Evolutionary conservation across 2,888 invertebrate genomes (phyloP).

Genomic region (Sipha maydis): DNA sequence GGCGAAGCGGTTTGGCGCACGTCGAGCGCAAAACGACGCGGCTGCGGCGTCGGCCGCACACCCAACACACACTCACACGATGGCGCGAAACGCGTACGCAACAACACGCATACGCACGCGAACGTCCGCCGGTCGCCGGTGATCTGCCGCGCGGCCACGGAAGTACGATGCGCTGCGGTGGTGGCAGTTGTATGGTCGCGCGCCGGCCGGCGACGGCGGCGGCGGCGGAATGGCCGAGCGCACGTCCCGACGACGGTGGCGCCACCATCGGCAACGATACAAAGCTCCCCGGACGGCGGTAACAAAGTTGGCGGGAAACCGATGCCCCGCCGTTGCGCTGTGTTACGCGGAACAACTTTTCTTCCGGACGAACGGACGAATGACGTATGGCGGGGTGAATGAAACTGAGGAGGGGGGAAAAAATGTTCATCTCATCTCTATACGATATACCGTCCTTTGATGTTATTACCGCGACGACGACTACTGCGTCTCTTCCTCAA

Average conservation of each 20-base stretch:
- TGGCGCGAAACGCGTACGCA: conserved; percentile 16
- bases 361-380: too few relatives aligned
- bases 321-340: neutral
- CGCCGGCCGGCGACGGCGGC: neutral
- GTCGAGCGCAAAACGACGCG: neutral
- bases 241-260: neutral
- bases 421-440: too few relatives aligned
- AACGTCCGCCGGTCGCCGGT: conserved; percentile 41
- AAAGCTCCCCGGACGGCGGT: neutral
- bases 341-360: neutral
- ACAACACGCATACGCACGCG: conserved; percentile 29
- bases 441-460: too few relatives aligned
- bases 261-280: neutral
- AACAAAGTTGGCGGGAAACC: neutral
- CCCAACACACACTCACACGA: neutral
- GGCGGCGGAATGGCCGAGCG: neutral
- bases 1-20: neutral
- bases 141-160: conserved; percentile 37
- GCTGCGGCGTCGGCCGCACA: neutral
- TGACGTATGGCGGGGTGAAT: too few relatives aligned
- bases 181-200: neutral
- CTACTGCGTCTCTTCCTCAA: too few relatives aligned
- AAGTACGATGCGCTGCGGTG: neutral
- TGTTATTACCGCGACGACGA: too few relatives aligned
- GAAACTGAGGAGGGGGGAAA: too few relatives aligned